Evolutionary conservation across 2,797 vertebrate genomes (phyloP).

Genomic region (Philypnodon macrostomus): DNA sequence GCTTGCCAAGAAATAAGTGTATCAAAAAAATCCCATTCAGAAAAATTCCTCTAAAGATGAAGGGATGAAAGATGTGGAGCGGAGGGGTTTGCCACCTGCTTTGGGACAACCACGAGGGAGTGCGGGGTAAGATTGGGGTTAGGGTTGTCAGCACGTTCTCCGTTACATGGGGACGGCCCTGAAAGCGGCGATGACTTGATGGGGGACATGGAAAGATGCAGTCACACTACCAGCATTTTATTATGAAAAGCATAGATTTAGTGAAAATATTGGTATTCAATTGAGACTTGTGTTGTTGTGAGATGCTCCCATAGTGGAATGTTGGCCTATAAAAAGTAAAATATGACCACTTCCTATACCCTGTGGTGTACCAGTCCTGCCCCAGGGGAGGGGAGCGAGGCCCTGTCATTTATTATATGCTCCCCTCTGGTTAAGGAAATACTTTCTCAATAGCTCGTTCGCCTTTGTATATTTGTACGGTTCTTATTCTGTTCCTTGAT

Average conservation of each 20-base stretch:
- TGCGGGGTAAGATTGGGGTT: constrained; percentile 63
- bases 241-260: constrained; percentile 21
- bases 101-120: constrained; percentile 41
- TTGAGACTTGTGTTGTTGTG: constrained; percentile 33
- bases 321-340: constrained; percentile 57
- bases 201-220: constrained; percentile 36
- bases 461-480: constrained; percentile 79
- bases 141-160: constrained; percentile 67
- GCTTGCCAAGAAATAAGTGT: constrained; percentile 42
- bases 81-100: constrained; percentile 64
- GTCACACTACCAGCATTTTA: constrained; percentile 50
- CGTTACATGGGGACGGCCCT: constrained; percentile 43
- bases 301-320: constrained; percentile 53
- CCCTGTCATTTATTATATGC: constrained; percentile 77
- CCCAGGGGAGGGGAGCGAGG: constrained; percentile 59
- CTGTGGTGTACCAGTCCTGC: constrained; percentile 56
- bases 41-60: neutral
- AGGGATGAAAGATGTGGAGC: constrained; percentile 15
- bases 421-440: constrained; percentile 76
- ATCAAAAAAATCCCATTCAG: too few relatives aligned
- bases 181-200: constrained; percentile 55
- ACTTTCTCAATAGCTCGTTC: constrained; percentile 74
- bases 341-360: constrained; percentile 69
- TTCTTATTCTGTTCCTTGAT: constrained; percentile 75
- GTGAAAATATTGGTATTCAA: constrained; percentile 36